These are phyloP conservation scores for Pseudorhombus dupliciocellatus DNA, from an alignment of 2,113 vertebrate genomes.

Conservation along the genomic window DNA sequence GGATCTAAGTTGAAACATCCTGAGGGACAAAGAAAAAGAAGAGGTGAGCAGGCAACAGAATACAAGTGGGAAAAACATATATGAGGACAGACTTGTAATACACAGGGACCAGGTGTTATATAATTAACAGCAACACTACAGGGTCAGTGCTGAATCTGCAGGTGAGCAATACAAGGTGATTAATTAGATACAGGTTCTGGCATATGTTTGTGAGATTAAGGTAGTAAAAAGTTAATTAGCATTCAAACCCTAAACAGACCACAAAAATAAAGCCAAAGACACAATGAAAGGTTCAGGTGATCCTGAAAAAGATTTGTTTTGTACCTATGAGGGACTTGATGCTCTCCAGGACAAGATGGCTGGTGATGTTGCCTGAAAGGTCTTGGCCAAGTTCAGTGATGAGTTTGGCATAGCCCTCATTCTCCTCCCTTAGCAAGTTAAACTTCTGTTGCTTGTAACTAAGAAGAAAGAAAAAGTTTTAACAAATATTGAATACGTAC, in stretches of 20 bases:
- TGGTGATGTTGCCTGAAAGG: slow-evolving; percentile 93
- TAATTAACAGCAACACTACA: not conserved
- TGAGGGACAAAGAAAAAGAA: slow-evolving; percentile 51
- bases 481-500: not conserved
- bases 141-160: not conserved
- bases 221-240: no score
- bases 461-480: slow-evolving; percentile 18
- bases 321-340: slow-evolving; percentile 97
- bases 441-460: slow-evolving; percentile 99
- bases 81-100: not conserved
- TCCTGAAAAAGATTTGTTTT: not conserved
- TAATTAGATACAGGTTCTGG: not conserved
- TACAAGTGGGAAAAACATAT: not conserved
- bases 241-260: not conserved
- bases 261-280: not conserved
- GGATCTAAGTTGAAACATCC: slow-evolving; percentile 99
- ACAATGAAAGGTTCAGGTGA: not conserved
- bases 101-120: not conserved
- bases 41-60: not conserved
- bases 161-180: not conserved
- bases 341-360: slow-evolving; percentile 95
- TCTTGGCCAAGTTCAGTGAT: slow-evolving; percentile 98
- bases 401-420: slow-evolving; percentile 97
- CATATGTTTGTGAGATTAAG: not conserved
- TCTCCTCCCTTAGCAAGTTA: slow-evolving; percentile 97